Base-by-base conservation (phyloP, 2,888 invertebrate species). In the Dryococelus australis region DNA sequence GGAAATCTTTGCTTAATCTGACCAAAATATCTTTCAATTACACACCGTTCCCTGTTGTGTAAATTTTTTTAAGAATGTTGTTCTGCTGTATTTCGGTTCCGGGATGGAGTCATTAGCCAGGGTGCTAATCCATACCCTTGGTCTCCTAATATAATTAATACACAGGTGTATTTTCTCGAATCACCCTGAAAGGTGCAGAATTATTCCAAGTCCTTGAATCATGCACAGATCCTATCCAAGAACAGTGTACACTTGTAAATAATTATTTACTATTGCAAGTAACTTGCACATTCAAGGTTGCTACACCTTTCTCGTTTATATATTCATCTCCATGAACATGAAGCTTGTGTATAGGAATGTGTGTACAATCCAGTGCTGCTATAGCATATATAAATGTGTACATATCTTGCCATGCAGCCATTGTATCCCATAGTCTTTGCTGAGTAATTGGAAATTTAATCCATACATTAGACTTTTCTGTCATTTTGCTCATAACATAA, bases 261-360 rank as follows among this genome's bases (percentile, higher is more conserved):
- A 65, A 20, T 65, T 65, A 8, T 65, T 65, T 65, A 16, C 65
- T 65, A 16, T 65, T 65, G 65, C 65, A 65, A 16, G 65, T 65
- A 16, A 16, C 65, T 65, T 65, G 65, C 65, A 65, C 65, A 24
- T 84, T 84, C n/a, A 84, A 43, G 35, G 43, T 84, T 47, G 47
- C 47, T 24, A 43, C n/a, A n/a, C 47, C 43, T 47, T 84, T 28
- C 43, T 43, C 35, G 43, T 28, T 84, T 43, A 84, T 84, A 26
- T 35, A 84, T 35, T 84, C 84, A 28, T 84, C 84, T 3, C 84
- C 84, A 43, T 84, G 84, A 26, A 43, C 47, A n/a, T 3, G 35
- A n/a, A 43, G 84, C 20, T 84, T 43, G n/a, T 26, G 28, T 24
- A 84, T 84, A 43, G n/a, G n/a, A n/a, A n/a, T n/a, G n/a, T n/a